These are phyloP conservation scores for Pomphorhynchus laevis DNA, from an alignment of 1,140 invertebrate species.

Conservation along the genomic window DNA sequence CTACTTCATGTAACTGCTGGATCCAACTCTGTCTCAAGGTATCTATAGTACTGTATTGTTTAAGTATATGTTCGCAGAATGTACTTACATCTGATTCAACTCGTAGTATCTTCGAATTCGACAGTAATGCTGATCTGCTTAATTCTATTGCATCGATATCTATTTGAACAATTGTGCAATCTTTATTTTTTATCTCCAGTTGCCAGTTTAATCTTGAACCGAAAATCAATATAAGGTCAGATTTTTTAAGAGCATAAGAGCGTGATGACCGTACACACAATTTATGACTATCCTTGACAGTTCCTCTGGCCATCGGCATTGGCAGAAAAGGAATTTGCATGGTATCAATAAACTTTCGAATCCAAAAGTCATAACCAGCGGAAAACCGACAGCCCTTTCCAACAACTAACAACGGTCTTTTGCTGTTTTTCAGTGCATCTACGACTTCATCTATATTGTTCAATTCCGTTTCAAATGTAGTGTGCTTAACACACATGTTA, in stretches of 20 bases:
- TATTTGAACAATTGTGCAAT: slow-evolving; percentile 25
- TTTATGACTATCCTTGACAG: slow-evolving; percentile 38
- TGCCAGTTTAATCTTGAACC: slow-evolving; percentile 77
- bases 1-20: too few species aligned
- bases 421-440: slow-evolving; percentile 30
- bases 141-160: slow-evolving; percentile 58
- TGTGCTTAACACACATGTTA: too few species aligned
- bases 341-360: slow-evolving; percentile 29
- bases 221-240: slow-evolving; percentile 49
- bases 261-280: slow-evolving; percentile 44
- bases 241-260: slow-evolving; percentile 41
- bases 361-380: slow-evolving; percentile 39
- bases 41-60: too few species aligned
- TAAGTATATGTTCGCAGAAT: too few species aligned
- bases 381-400: slow-evolving; percentile 35
- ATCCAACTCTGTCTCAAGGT: too few species aligned
- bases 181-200: not conserved
- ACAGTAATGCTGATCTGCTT: too few species aligned
- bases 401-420: slow-evolving; percentile 48
- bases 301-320: slow-evolving; percentile 81
- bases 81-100: too few species aligned
- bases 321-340: slow-evolving; percentile 49
- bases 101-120: too few species aligned
- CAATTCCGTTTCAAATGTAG: too few species aligned
- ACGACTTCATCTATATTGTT: slow-evolving; percentile 31